A percentile compares a stretch with the other conserved stretches of the same genome.
phyloP scores from a whole-genome alignment of 2,888 invertebrate species.

The Pollenia griseotomentosa region DNA sequence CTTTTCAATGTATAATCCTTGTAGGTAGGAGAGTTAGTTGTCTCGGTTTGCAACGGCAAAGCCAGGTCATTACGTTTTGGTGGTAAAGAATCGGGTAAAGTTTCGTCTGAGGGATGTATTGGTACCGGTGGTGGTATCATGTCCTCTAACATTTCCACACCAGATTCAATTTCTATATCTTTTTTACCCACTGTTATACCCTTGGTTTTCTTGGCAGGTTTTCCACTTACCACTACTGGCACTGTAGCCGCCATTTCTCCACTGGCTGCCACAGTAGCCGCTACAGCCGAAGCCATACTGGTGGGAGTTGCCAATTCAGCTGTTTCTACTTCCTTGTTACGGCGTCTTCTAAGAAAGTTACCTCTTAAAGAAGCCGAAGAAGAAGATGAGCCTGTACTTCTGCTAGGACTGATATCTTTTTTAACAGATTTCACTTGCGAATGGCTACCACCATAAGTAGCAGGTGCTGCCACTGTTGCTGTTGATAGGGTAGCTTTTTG shows the following conservation, averaged over 20 bases:
- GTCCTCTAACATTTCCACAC: conserved; percentile 83
- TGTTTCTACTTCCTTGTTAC: conserved; percentile 75
- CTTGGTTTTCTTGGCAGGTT: conserved; percentile 71
- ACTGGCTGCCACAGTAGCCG: conserved; percentile 68
- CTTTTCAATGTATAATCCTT: conserved; percentile 44
- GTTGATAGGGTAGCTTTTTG: conserved; percentile 67
- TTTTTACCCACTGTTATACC: conserved; percentile 79
- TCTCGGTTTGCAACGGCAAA: conserved; percentile 64
- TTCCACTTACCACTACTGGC: conserved; percentile 63
- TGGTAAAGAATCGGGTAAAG: conserved; percentile 9
- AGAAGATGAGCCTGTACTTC: conserved; percentile 62
- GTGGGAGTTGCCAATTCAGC: conserved; percentile 74
- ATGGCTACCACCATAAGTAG: conserved; percentile 44
- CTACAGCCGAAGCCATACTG: conserved; percentile 62
- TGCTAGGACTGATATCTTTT: conserved; percentile 77
- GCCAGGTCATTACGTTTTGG: conserved; percentile 70
- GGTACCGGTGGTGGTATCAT: conserved; percentile 77
- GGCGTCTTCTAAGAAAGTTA: conserved; percentile 79
- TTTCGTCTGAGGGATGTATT: neutral
- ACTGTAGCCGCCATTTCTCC: conserved; percentile 59
- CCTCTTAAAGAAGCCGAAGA: conserved; percentile 75
- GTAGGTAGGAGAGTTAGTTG: neutral
- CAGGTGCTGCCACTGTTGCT: conserved; percentile 58
- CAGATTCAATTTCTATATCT: conserved; percentile 83
- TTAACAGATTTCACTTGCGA: conserved; percentile 71